These are phyloP conservation scores for Tipula vernalis DNA, from an alignment of 2,888 invertebrate species.

Conservation along the genomic window DNA sequence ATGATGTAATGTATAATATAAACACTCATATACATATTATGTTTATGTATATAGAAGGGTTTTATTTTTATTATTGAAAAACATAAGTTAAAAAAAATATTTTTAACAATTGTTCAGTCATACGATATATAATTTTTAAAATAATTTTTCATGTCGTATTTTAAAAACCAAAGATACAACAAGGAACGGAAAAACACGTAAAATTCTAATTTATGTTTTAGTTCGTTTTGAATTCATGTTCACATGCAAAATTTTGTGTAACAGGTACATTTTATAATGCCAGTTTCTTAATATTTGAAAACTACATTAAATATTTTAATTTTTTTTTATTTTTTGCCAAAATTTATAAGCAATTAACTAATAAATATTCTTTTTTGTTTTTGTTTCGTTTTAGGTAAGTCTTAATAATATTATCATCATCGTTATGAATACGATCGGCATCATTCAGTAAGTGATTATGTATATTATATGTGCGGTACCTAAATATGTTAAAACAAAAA, in stretches of 20 bases:
- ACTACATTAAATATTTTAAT: neutral
- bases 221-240: neutral
- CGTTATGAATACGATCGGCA: neutral
- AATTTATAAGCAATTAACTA: neutral
- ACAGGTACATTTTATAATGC: neutral
- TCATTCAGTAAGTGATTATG: neutral
- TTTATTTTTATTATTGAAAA: neutral
- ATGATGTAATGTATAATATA: neutral
- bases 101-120: neutral
- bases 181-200: neutral
- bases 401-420: neutral
- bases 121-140: neutral
- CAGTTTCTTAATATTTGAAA: neutral
- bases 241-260: neutral
- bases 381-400: neutral
- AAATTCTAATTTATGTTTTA: neutral
- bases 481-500: neutral
- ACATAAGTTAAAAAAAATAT: neutral
- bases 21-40: neutral
- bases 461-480: neutral
- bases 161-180: neutral
- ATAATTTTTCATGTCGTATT: neutral
- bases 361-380: neutral
- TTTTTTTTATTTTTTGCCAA: neutral
- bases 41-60: neutral